Evolutionary conservation across 2,797 vertebrate species (phyloP), one percentile per base, ranked within the genome.

Genomic region (Danionella dracula): DNA sequence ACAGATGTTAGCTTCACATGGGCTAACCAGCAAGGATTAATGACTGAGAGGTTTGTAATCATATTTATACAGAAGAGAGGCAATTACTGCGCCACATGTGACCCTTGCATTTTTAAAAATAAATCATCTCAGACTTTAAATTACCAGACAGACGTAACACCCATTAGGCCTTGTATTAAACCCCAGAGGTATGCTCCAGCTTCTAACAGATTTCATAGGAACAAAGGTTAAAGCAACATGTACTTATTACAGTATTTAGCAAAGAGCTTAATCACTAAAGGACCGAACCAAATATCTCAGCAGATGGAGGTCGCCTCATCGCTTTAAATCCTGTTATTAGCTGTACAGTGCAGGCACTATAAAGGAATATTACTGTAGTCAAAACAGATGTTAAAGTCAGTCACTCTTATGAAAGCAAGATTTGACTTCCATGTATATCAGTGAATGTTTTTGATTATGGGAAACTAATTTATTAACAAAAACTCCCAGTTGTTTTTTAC

Each of bases 371-470:
- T 66, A 51, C 68, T 65, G 74, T 79, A 89, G 83, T 74, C 73
- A 66, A 85, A 86, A 72, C 87, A 90, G 81, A 88, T 88, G 86
- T 86, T 79, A 76, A 73, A 72, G 76, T 75, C 65, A 40, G 64
- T 59, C 72, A 70, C 76, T 80, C 74, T 74, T 58, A 74, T 79
- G 81, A 83, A 80, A 66, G 71, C 77, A 71, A 78, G 74, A 72
- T 73, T 81, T 81, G 81, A 72, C 56, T 54, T 78, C 70, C 44
- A 56, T 20, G 34, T 66, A 23, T 69, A 58, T 69, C 50, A 17
- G 35, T 67, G 21, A 68, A 9, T 70, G 76, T 79, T 88, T 84
- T 71, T 72, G 62, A 85, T 85, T 84, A 87, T 53, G 57, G 44
- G 20, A 75, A 61, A 59, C 72, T 83, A 75, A 81, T 84, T 81